phyloP scores from a whole-genome alignment of 2,113 vertebrate species.

The Malaclemys terrapin region DNA sequence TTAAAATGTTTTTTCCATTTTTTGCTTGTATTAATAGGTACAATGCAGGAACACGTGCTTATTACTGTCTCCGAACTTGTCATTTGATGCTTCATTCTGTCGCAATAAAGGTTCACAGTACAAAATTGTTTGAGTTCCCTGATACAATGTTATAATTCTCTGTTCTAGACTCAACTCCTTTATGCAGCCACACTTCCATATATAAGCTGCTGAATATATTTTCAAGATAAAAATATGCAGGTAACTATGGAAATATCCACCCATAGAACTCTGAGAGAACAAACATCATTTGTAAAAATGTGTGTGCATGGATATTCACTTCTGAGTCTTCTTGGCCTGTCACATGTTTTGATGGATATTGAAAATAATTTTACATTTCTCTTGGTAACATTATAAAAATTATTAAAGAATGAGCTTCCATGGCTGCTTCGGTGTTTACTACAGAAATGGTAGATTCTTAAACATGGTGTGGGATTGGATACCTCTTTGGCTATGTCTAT shows the following conservation, averaged over 20 bases:
- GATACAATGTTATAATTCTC: background rate
- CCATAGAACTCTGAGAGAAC: background rate
- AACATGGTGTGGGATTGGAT: background rate
- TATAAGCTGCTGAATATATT: background rate
- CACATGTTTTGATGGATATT: background rate
- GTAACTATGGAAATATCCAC: background rate
- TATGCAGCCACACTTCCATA: background rate
- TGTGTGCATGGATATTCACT: background rate
- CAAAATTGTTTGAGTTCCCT: background rate
- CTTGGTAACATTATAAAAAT: background rate
- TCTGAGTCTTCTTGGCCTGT: background rate
- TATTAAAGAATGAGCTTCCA: background rate
- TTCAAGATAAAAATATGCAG: background rate
- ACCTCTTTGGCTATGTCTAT: rapidly evolving
- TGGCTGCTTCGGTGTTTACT: background rate
- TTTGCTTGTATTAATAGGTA: background rate
- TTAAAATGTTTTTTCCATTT: background rate
- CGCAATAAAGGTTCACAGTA: rapidly evolving
- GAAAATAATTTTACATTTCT: background rate
- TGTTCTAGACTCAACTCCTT: background rate
- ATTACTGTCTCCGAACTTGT: background rate
- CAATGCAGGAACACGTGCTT: rapidly evolving
- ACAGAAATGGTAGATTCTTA: background rate
- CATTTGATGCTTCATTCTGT: too few species aligned
- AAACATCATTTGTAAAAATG: background rate